These are phyloP conservation scores for Rhipidura dahli DNA, from an alignment of 2,113 vertebrate species.

Conservation along the genomic window DNA sequence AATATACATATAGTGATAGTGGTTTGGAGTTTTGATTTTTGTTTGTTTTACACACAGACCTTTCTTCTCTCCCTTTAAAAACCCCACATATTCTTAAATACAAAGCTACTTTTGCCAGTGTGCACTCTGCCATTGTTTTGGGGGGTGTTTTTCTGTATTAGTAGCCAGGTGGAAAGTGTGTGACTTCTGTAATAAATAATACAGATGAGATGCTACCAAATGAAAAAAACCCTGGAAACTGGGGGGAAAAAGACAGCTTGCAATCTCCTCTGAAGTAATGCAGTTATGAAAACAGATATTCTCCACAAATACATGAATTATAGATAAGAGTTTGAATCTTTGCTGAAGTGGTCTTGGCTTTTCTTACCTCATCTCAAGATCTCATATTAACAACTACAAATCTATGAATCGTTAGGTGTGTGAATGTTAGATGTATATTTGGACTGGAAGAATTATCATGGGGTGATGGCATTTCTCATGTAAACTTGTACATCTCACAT, in stretches of 20 bases:
- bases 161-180: background rate
- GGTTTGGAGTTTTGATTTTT: background rate
- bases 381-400: background rate
- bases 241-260: background rate
- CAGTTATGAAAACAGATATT: background rate
- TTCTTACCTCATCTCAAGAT: background rate
- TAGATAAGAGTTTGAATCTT: background rate
- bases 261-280: background rate
- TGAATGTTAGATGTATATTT: background rate
- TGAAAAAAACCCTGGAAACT: background rate
- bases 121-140: background rate
- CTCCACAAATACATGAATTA: background rate
- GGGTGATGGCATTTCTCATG: background rate
- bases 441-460: background rate
- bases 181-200: background rate
- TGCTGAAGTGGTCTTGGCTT: background rate
- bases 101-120: background rate
- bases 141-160: background rate
- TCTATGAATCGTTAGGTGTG: background rate
- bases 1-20: background rate
- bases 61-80: background rate
- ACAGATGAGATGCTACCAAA: background rate
- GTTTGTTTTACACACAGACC: background rate
- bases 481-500: background rate
- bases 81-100: accelerated